These are phyloP conservation scores for Drosophila hydei DNA, from an alignment of 1,140 invertebrate species.

Conservation along the genomic window DNA sequence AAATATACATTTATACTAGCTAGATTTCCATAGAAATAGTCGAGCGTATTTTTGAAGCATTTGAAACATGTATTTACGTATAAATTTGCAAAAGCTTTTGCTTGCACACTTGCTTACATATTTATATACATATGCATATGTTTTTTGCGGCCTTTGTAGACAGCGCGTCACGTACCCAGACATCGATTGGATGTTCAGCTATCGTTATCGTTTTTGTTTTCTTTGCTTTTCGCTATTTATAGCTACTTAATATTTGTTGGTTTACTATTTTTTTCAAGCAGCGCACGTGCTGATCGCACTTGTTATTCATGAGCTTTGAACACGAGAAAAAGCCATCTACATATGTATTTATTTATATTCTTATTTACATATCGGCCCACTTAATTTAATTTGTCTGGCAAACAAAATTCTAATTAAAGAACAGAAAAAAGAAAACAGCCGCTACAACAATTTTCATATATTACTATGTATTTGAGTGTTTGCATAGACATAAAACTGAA, in stretches of 20 bases:
- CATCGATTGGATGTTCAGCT: constrained; percentile 33
- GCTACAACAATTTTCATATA: constrained; percentile 13
- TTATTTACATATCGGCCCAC: not conserved
- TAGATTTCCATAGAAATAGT: constrained; percentile 10
- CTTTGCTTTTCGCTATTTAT: constrained; percentile 31
- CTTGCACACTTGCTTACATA: constrained; percentile 7
- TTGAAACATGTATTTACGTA: constrained; percentile 3
- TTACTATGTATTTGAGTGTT: constrained; percentile 14
- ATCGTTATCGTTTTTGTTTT: constrained; percentile 36
- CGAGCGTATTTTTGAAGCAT: not conserved
- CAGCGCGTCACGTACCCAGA: constrained; percentile 33
- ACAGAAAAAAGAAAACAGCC: not conserved
- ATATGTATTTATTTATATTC: not conserved
- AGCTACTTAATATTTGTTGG: constrained; percentile 23
- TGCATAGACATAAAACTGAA: constrained; percentile 2
- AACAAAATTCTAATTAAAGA: constrained; percentile 14
- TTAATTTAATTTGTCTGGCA: constrained; percentile 32
- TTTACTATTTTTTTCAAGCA: constrained; percentile 16
- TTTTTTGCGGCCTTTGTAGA: constrained; percentile 25
- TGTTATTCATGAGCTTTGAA: constrained; percentile 10
- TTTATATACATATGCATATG: constrained; percentile 5
- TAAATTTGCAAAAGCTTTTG: not conserved
- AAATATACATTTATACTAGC: not conserved
- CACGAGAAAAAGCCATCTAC: constrained; percentile 23
- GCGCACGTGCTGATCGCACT: constrained; percentile 22